phyloP scores from a whole-genome alignment of 2,113 vertebrate genomes.

The Oryzias melastigma region DNA sequence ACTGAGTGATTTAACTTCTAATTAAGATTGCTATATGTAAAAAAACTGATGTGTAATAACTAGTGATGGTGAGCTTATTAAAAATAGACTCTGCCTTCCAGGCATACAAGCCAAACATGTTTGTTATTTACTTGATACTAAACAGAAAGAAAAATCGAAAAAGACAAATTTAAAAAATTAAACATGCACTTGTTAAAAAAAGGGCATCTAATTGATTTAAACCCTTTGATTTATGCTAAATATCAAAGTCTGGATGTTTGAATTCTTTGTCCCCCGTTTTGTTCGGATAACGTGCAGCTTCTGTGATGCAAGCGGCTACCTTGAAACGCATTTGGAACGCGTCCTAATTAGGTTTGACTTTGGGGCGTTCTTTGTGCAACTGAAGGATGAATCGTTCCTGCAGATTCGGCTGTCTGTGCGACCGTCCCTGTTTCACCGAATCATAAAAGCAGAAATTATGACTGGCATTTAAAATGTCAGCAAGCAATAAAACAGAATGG shows the following conservation, averaged over 20 bases:
- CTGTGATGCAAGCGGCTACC: constrained; percentile 20
- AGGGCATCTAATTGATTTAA: constrained; percentile 16
- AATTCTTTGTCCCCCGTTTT: constrained; percentile 5
- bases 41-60: neutral
- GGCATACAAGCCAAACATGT: constrained; percentile 53
- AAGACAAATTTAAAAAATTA: constrained; percentile 31
- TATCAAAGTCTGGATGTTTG: neutral
- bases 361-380: neutral
- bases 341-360: constrained; percentile 6
- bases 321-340: neutral
- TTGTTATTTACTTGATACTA: constrained; percentile 32
- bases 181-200: constrained; percentile 7
- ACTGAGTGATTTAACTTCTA: neutral
- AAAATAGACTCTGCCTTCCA: constrained; percentile 40
- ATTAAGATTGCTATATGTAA: neutral
- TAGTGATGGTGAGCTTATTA: neutral
- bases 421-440: constrained; percentile 12
- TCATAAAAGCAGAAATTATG: constrained; percentile 19
- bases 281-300: neutral
- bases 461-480: constrained; percentile 23
- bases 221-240: constrained; percentile 13
- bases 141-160: constrained; percentile 17
- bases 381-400: constrained; percentile 2
- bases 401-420: neutral
- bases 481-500: constrained; percentile 44